phyloP scores from a whole-genome alignment of 2,113 vertebrate species.

The Lagopus muta region DNA sequence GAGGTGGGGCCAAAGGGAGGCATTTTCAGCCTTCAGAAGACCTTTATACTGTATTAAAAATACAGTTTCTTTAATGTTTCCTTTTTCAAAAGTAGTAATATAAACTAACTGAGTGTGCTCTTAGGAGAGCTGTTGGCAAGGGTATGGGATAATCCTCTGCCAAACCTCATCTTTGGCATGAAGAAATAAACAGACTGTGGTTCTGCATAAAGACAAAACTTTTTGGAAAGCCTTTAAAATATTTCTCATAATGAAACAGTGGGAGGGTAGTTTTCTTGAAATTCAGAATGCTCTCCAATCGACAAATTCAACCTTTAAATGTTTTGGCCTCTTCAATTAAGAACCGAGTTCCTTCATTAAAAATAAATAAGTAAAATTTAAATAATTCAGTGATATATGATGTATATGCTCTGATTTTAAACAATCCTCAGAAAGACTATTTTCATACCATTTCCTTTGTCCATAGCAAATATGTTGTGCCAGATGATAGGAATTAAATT shows the following conservation, averaged over 20 bases:
- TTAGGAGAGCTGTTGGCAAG: conserved; percentile 62
- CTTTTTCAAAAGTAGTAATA: conserved; percentile 69
- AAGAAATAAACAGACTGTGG: conserved; percentile 48
- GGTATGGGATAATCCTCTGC: conserved; percentile 16
- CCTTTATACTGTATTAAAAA: conserved; percentile 67
- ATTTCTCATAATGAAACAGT: conserved; percentile 68
- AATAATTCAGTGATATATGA: neutral
- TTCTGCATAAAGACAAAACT: conserved; percentile 64
- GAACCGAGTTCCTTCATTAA: neutral
- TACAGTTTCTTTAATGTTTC: conserved; percentile 69
- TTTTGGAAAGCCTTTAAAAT: conserved; percentile 63
- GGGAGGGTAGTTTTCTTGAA: conserved; percentile 22
- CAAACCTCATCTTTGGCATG: conserved; percentile 59
- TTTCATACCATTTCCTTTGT: conserved; percentile 8
- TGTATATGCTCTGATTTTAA: neutral
- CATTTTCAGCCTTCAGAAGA: conserved; percentile 54
- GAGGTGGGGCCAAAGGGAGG: conserved; percentile 19
- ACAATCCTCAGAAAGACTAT: neutral
- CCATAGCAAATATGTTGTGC: neutral
- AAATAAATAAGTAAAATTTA: neutral
- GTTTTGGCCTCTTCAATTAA: conserved; percentile 23
- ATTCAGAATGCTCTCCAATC: neutral
- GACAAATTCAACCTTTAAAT: conserved; percentile 21
- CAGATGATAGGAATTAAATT: neutral
- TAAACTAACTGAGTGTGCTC: conserved; percentile 71